A percentile compares a stretch with the other conserved stretches of the same genome.
phyloP scores from a whole-genome alignment of 1,140 invertebrate genomes.

The Drosophila willistoni region DNA sequence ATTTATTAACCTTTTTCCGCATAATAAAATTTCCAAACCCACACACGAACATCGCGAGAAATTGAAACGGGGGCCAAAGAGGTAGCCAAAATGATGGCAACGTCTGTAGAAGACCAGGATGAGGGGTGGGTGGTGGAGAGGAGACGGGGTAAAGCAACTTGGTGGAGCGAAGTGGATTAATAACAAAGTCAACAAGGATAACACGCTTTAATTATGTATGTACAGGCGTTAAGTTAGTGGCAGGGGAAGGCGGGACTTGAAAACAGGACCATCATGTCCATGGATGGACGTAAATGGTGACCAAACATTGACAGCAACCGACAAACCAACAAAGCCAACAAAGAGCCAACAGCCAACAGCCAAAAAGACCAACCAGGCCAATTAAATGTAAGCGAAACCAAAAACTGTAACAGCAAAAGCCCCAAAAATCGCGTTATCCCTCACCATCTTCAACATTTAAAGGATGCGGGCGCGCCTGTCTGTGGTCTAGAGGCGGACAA shows the following conservation, averaged over 20 bases:
- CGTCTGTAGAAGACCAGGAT: background rate
- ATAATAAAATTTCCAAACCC: conserved; percentile 60
- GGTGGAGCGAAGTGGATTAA: conserved; percentile 63
- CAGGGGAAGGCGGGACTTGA: background rate
- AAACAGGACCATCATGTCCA: background rate
- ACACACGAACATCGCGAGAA: conserved; percentile 17
- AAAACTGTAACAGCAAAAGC: background rate
- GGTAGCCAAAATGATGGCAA: background rate
- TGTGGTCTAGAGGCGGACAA: background rate
- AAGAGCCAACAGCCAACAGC: background rate
- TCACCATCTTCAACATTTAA: background rate
- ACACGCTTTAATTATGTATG: conserved; percentile 68
- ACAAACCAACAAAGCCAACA: background rate
- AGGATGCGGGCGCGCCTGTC: background rate
- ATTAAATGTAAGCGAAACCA: conserved; percentile 1
- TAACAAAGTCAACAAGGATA: conserved; percentile 68
- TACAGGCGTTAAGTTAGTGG: conserved; percentile 52
- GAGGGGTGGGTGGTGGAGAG: background rate
- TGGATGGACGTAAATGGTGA: background rate
- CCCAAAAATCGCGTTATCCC: background rate
- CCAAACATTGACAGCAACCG: conserved; percentile 8
- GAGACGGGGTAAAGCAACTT: conserved; percentile 25
- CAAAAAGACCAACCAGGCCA: conserved; percentile 5
- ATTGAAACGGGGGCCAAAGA: background rate
- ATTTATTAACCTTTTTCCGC: conserved; percentile 66